Evolutionary conservation across 2,113 vertebrate species (phyloP), one percentile per base, ranked within the genome.

Genomic region (Lepus timidus): DNA sequence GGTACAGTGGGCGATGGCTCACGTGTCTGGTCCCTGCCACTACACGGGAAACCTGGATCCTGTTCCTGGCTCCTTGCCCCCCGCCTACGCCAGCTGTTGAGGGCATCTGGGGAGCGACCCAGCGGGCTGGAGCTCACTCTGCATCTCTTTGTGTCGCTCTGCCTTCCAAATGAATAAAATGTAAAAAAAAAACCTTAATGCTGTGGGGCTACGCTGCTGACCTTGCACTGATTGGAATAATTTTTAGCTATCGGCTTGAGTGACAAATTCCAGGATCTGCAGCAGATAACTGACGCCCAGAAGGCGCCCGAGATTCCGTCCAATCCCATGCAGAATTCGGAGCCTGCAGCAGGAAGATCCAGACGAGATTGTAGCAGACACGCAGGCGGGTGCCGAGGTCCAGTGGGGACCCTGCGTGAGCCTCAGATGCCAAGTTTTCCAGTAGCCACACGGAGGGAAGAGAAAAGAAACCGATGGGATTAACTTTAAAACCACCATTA

Each of bases 351-450:
- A 64, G 2, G 16, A 8, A 68, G 75, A 80, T 49, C 13, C 3
- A 22, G 36, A 52, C 29, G 36, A 85, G 55, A 19, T 31, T 44
- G 23, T 3, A 6, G 31, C 8, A 9, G 31, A 12, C 55, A 20
- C 0, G 3, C 3, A 25, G 52, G 25, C 33, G 9, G 9, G 2
- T 3, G n/a, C 9, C 1, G 0, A 4, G 33, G 3, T 9, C 27
- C n/a, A 3, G 10, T 2, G 36, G 68, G 31, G 20, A 44, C 1
- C 1, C 2, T 8, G 16, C 0, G 4, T 7, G 25, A 74, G 33
- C 23, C 19, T 58, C 13, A 1, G 0, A 2, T 33, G 31, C 33
- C 6, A n/a, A 29, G 12, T n/a, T 86, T 36, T 67, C 70, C 31
- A n/a, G 17, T 58, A 51, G 64, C 51, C 55, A 65, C 64, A 49